Evolutionary conservation across 2,113 vertebrate genomes (phyloP), one percentile per base, ranked within the genome.

Genomic region (Engraulis encrasicolus): DNA sequence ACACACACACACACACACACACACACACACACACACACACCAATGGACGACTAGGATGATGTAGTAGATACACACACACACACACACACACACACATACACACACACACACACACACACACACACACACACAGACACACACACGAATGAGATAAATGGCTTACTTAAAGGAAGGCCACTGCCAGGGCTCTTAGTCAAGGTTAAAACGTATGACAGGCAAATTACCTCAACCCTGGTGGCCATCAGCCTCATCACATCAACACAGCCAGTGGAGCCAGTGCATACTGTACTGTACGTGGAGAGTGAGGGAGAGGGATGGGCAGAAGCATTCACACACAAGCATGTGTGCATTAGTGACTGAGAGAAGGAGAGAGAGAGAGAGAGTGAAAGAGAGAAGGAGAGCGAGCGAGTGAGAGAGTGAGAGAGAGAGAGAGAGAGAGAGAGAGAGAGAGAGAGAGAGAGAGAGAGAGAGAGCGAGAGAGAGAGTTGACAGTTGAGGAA

Each of bases 401-500:
- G 61, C 12, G 61, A 31, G 23, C 27, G 3, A 12, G n/a, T 31
- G 61, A 34, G 66, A 74, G 14, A 74, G 66, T 34, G 6, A 12
- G 83, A 81, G 74, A 79, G 19, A 15, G 5, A 40, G 17, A 82
- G 2, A 82, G 17, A 40, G 58, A 82, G 4, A 82, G 61, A 45
- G n/a, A 20, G 19, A 81, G 6, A 66, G 54, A 38, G 19, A 74
- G 12, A 79, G 19, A 37, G n/a, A 66, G 17, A 78, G n/a, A 77
- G 17, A 79, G 3, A 45, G 50, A 61, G 37, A 82, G 31, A 38
- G 58, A 82, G 36, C 48, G 74, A 50, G 45, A 80, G 12, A 80
- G 79, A 49, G 23, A 34, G 31, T 18, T 15, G 23, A 2, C 2
- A 49, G 83, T 50, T 23, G 0, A 6, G 27, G 6, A 54, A 27